Conservation (phyloP, 1,140 invertebrate species). For the Chionoecetes opilio region DNA sequence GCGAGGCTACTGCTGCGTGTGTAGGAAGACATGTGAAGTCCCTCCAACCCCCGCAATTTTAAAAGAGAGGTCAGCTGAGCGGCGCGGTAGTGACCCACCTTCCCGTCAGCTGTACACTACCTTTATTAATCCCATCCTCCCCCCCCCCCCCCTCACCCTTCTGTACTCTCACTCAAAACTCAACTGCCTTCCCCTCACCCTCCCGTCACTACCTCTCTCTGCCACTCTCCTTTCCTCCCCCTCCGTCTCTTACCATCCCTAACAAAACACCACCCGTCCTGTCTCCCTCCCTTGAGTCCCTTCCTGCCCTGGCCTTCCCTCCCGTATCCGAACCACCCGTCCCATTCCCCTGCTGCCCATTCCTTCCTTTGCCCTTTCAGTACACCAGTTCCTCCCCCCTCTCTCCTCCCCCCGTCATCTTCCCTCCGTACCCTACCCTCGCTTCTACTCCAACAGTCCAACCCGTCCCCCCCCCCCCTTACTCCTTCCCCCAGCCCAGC, state of each 20-base stretch:
- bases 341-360: neutral
- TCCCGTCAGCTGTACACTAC: neutral
- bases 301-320: neutral
- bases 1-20: neutral
- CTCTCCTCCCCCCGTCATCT: neutral
- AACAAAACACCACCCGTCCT: neutral
- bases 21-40: neutral
- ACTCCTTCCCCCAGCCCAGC: too few species aligned
- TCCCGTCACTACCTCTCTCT: neutral
- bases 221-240: neutral
- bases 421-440: neutral
- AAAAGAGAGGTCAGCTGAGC: neutral
- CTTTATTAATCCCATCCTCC: neutral
- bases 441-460: too few species aligned
- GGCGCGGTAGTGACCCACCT: neutral
- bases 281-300: neutral
- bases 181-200: neutral
- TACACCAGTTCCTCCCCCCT: neutral
- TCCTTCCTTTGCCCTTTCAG: neutral
- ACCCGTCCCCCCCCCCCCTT: too few species aligned
- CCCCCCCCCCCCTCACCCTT: neutral
- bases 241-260: neutral
- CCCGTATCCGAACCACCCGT: neutral
- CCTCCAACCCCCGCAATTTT: conserved; percentile 19
- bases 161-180: too few species aligned